A percentile compares a stretch with the other conserved stretches of the same genome.
Conservation (phyloP, 1,140 invertebrate species). For the Antheraea pernyi region DNA sequence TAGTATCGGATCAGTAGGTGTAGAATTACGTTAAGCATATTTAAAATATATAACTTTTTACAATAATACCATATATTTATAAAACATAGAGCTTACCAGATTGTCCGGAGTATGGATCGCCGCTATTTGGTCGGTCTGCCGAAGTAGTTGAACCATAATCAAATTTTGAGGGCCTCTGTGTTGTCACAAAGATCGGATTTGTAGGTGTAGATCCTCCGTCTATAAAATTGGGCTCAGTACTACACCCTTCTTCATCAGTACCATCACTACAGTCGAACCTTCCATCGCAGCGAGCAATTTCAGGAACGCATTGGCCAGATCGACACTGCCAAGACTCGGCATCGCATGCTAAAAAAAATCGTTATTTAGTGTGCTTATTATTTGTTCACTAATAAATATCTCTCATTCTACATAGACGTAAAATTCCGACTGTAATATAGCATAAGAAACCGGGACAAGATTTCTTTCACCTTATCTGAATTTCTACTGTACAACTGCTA, state of each 20-base stretch:
- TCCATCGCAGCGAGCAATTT: slow-evolving; percentile 85
- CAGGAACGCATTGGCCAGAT: slow-evolving; percentile 86
- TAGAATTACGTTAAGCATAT: too few species aligned
- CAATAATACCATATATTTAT: too few species aligned
- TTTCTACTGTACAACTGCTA: neutral
- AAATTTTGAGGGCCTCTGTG: neutral
- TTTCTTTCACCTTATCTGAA: neutral
- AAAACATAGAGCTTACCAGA: too few species aligned
- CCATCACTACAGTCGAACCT: slow-evolving; percentile 84
- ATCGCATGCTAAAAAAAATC: slow-evolving; percentile 65
- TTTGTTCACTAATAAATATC: neutral
- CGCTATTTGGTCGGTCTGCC: too few species aligned
- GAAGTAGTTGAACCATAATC: too few species aligned
- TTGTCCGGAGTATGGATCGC: neutral
- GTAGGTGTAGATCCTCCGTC: neutral
- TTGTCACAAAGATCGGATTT: neutral
- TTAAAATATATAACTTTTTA: too few species aligned
- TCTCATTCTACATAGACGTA: neutral
- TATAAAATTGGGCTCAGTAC: neutral
- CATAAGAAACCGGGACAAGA: too few species aligned
- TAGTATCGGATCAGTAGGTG: too few species aligned
- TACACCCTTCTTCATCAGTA: slow-evolving; percentile 85
- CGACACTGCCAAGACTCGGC: slow-evolving; percentile 69
- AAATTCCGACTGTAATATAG: neutral
- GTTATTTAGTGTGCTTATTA: neutral